Evolutionary conservation across 2,888 invertebrate genomes (phyloP).

Genomic region (Fabriciana adippe): DNA sequence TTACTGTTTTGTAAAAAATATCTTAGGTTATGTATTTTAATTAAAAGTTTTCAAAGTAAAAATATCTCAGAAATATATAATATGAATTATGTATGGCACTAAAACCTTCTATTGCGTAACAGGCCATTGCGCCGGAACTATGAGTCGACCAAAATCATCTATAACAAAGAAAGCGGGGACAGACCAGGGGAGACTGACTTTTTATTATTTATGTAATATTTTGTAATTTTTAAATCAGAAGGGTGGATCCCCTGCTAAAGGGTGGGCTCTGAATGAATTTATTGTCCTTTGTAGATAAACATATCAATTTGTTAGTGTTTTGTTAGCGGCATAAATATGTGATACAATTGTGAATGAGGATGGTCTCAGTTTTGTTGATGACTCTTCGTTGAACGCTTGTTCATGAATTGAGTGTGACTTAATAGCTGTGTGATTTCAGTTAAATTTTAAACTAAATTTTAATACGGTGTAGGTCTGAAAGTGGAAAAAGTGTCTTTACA

Average conservation of each 20-base stretch:
- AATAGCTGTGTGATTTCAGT: conserved; percentile 22
- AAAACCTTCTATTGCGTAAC: conserved; percentile 65
- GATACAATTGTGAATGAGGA: conserved; percentile 66
- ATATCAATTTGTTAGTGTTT: conserved; percentile 82
- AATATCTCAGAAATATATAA: conserved; percentile 21
- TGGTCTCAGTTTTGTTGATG: conserved; percentile 66
- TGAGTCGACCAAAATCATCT: conserved; percentile 71
- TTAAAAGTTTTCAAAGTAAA: too few species aligned
- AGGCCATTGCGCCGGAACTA: conserved; percentile 78
- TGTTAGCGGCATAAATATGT: conserved; percentile 73
- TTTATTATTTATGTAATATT: conserved; percentile 80
- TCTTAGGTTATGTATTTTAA: too few species aligned
- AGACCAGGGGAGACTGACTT: conserved; percentile 49
- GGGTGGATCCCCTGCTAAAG: conserved; percentile 79
- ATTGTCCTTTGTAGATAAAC: conserved; percentile 80
- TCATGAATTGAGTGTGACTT: conserved; percentile 56
- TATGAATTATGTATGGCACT: conserved; percentile 69
- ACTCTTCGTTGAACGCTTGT: conserved; percentile 58
- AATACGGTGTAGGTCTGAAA: background rate
- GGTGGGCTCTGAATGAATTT: conserved; percentile 80
- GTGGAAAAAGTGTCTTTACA: background rate
- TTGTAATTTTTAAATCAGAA: conserved; percentile 78
- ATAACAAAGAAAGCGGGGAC: conserved; percentile 51
- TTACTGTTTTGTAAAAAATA: too few species aligned
- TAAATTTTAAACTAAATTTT: background rate